Evolutionary conservation across 2,888 invertebrate species (phyloP), one percentile per base, ranked within the genome.

Genomic region (Chorisops tibialis): DNA sequence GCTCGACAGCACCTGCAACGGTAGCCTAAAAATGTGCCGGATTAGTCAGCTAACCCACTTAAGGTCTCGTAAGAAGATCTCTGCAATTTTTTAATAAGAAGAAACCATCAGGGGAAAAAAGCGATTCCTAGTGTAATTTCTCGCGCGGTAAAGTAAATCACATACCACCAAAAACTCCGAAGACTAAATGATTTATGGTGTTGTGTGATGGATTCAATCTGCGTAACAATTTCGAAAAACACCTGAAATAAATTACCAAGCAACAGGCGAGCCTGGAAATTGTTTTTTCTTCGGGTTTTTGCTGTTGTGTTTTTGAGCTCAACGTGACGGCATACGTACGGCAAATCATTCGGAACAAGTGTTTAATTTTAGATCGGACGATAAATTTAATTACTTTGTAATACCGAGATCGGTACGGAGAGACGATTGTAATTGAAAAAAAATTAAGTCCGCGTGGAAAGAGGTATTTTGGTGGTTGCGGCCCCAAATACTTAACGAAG

Each of bases 281-380:
- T 22, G 48, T 48, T 22, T n/a, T 21, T 48, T n/a, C n/a, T 21
- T 22, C 7, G n/a, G n/a, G 4, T 48, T 48, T 22, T 19, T 19
- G 3, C 18, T 14, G 19, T 22, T 14, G 7, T 12, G 22, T 48
- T 22, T 21, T 12, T n/a, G 16, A n/a, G 14, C n/a, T 11, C 16
- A 24, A 50, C 50, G 18, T 12, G 12, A 30, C 11, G 35, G 16
- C n/a, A n/a, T n/a, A 7, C 30, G 6, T 41, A n/a, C 5, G 35
- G 50, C 50, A 50, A 50, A 50, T 50, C 50, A 50, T 50, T 50
- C 50, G 50, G 50, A 50, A 50, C 50, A 50, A 50, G 50, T 50
- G 50, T 50, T 50, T 50, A 30, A 50, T 35, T 50, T 50, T 14
- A 50, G 50, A 50, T 50, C 35, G 50, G 37, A 35, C 14, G 50